Evolutionary conservation across 2,113 vertebrate species (phyloP), one percentile per base, ranked within the genome.

Genomic region (Gobius niger): DNA sequence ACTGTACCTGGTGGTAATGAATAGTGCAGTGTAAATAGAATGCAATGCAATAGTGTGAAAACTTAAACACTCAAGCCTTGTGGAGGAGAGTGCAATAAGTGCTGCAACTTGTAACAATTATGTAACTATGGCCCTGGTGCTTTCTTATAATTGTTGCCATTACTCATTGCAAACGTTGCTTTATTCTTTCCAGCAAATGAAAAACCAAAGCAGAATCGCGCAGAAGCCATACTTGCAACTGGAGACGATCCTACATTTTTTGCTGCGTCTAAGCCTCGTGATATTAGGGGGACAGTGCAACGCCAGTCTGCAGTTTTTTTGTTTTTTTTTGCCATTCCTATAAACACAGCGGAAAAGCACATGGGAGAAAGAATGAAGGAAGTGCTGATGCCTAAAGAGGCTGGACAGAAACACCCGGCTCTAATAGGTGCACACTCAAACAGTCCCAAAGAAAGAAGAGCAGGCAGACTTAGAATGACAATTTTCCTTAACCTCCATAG

Each of bases 241-340:
- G 51, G 16, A 18, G 44, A 46, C 44, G 44, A 46, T 9, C 7
- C 51, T 52, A n/a, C 18, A 8, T 34, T 56, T 54, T 56, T 56
- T 56, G 50, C 53, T 77, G 63, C 54, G 68, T 72, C 65, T 53
- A 44, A 2, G 59, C 34, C 19, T 46, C 19, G 44, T 65, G 57
- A 80, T 69, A 44, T 57, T 67, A 46, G 63, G 34, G 5, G 46
- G 66, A 72, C 49, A 47, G 60, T 56, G 44, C 24, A 64, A 68
- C 77, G 68, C 75, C 69, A 81, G 61, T 67, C 8, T 63, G 78
- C 73, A 76, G 60, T 71, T 81, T n/a, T n/a, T n/a, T n/a, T n/a
- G n/a, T n/a, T n/a, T n/a, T n/a, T n/a, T n/a, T 82, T 63, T 3
- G 54, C 42, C 56, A 19, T 68, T 79, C 41, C 70, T 66, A 75